phyloP scores from a whole-genome alignment of 2,113 vertebrate species.

The Cyrtonyx montezumae region DNA sequence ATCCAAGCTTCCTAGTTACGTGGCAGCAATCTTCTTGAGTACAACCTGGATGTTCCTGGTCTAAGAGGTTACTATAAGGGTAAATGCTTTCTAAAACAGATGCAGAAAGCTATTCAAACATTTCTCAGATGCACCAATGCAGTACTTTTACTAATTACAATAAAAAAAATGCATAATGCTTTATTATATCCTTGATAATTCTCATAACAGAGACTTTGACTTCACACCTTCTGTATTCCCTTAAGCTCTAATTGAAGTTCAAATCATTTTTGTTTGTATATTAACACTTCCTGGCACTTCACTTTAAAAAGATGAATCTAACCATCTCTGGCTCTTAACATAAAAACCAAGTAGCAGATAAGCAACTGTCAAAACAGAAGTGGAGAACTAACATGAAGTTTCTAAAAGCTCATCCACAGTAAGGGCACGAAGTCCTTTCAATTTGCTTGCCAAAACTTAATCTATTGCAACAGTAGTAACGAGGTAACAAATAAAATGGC shows the following conservation, averaged over 20 bases:
- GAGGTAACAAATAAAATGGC: not conserved
- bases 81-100: not conserved
- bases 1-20: not conserved
- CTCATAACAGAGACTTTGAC: not conserved
- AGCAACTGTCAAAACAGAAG: not conserved
- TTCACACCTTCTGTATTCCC: not conserved
- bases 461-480: not conserved
- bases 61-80: not conserved
- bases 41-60: not conserved
- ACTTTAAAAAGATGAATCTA: not conserved
- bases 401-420: not conserved
- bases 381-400: not conserved
- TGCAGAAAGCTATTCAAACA: not conserved
- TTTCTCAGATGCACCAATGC: not conserved
- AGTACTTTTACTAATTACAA: not conserved
- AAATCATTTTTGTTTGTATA: not conserved
- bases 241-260: not conserved
- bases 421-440: not conserved
- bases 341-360: not conserved
- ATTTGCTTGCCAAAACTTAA: not conserved
- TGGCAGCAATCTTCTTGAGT: not conserved
- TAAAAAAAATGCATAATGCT: no score
- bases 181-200: not conserved
- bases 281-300: not conserved
- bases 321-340: not conserved